A percentile compares a stretch with the other conserved stretches of the same genome.
Evolutionary conservation across 1,140 invertebrate species (phyloP).

Genomic region (Papilio xuthus): DNA sequence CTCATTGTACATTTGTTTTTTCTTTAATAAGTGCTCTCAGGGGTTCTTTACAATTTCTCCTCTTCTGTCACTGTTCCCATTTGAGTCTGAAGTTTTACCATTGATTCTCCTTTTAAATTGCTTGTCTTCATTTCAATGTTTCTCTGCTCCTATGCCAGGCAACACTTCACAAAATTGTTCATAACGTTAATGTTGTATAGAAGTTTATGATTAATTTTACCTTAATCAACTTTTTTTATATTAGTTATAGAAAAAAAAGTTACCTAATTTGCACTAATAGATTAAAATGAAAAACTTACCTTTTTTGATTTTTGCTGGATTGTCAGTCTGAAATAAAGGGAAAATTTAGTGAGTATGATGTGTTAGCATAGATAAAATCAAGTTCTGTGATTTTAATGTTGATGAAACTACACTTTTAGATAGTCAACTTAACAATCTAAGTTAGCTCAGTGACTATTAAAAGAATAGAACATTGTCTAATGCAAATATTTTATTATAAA

Average conservation of each 20-base stretch:
- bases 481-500: slow-evolving; percentile 20
- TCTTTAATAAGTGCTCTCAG: slow-evolving; percentile 31
- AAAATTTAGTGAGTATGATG: slow-evolving; percentile 30
- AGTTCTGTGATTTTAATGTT: slow-evolving; percentile 33
- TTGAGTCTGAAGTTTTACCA: slow-evolving; percentile 15
- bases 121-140: slow-evolving; percentile 24
- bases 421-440: slow-evolving; percentile 33
- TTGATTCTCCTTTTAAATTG: not conserved
- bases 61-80: slow-evolving; percentile 27
- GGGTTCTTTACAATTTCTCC: slow-evolving; percentile 24
- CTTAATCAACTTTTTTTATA: not conserved
- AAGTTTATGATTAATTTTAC: slow-evolving; percentile 16
- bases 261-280: not conserved
- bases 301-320: slow-evolving; percentile 69
- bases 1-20: slow-evolving; percentile 33
- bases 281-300: slow-evolving; percentile 62
- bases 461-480: slow-evolving; percentile 37
- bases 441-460: slow-evolving; percentile 38
- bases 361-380: slow-evolving; percentile 40
- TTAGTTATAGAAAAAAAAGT: not conserved
- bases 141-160: slow-evolving; percentile 32
- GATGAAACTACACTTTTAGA: slow-evolving; percentile 21
- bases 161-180: slow-evolving; percentile 35
- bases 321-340: slow-evolving; percentile 75
- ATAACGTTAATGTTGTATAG: slow-evolving; percentile 10